Evolutionary conservation across 2,888 invertebrate species (phyloP), one percentile per base, ranked within the genome.

Genomic region (Rhynchonema sp.): DNA sequence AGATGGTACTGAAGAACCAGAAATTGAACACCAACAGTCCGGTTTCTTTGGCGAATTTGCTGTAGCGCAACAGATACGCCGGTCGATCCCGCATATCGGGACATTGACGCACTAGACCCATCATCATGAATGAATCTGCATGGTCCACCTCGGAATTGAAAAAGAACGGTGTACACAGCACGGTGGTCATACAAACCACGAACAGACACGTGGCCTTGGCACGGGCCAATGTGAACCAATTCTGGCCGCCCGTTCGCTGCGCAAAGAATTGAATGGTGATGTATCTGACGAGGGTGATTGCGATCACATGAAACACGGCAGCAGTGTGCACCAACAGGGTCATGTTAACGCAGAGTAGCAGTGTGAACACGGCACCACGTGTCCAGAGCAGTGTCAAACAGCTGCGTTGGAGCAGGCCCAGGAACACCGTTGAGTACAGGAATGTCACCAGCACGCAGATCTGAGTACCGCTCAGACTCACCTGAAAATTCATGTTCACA

Each of bases 281-380:
- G 56, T 6, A 56, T 20, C 30, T 20, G 2, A 56, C 23, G 30
- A 30, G 3, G 3, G 30, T 20, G n/a, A 56, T 20, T n/a, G n/a
- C 30, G 56, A 56, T 9, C n/a, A 56, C 56, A 25, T 56, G 56
- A 30, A 56, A 56, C 20, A 56, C 56, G 30, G 30, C 30, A n/a
- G 30, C 26, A 2, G 56, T 56, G 56, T 56, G 56, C 23, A 30
- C 29, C 2, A 30, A 29, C 3, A 56, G 30, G 30, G n/a, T n/a
- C 20, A 56, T 3, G 30, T 56, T 56, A n/a, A 56, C 56, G 56
- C 26, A 22, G 30, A 56, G 13, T 6, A 56, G 56, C 22, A 56
- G 23, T 3, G 30, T 2, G 38, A 30, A 29, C n/a, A 25, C 26
- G 28, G 28, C 25, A 25, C 9, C 2, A 23, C 22, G 30, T 6